A percentile compares a stretch with the other conserved stretches of the same genome.
These are phyloP conservation scores for Cliona cf. orientalis DNA, from an alignment of 37 sponge, comb jelly and placozoan species.

Conservation along the genomic window DNA sequence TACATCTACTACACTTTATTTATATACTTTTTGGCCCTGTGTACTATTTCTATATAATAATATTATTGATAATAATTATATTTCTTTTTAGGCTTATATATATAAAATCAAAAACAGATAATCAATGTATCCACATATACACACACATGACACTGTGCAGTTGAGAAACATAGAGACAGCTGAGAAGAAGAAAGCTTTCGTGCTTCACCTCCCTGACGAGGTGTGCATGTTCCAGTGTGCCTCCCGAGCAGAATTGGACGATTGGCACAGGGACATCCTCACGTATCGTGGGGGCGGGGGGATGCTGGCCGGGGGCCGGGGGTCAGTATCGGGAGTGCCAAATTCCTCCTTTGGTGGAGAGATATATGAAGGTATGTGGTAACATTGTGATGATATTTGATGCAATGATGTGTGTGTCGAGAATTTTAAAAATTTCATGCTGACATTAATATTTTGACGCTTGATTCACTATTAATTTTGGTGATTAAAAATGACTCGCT, in stretches of 20 bases:
- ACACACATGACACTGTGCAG: too few relatives aligned
- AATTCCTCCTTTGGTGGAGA: neutral
- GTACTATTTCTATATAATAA: too few relatives aligned
- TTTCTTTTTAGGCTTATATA: too few relatives aligned
- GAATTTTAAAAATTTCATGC: too few relatives aligned
- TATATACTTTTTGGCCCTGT: too few relatives aligned
- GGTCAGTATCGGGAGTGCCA: neutral
- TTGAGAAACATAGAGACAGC: slow-evolving; percentile 1
- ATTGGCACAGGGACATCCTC: slow-evolving; percentile 54
- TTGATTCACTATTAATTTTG: too few relatives aligned
- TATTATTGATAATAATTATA: too few relatives aligned
- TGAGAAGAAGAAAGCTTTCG: slow-evolving; percentile 30
- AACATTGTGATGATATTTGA: neutral
- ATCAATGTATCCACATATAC: too few relatives aligned
- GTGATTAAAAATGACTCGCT: too few relatives aligned
- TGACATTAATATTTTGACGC: too few relatives aligned
- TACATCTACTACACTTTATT: too few relatives aligned
- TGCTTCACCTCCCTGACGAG: slow-evolving; percentile 17
- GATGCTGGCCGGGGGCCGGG: neutral
- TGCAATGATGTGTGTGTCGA: neutral
- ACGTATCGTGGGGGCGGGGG: neutral
- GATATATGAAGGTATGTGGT: slow-evolving; percentile 18
- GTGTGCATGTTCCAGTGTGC: slow-evolving; percentile 33
- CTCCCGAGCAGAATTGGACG: slow-evolving; percentile 63
- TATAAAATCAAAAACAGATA: too few relatives aligned